A percentile compares a stretch with the other conserved stretches of the same genome.
phyloP scores from a whole-genome alignment of 1,140 invertebrate species.

The Saccostrea echinata region DNA sequence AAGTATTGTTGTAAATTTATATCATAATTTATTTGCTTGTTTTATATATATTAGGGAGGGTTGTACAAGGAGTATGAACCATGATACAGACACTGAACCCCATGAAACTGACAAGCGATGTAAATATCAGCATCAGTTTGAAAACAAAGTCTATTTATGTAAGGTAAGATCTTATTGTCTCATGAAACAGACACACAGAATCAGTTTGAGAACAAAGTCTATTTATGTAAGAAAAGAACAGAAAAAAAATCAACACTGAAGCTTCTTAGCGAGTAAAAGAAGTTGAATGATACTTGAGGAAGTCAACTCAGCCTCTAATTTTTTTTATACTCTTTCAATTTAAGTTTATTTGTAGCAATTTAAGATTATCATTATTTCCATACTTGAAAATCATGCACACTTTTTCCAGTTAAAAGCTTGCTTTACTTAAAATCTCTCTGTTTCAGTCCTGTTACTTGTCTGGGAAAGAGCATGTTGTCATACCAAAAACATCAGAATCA shows the following conservation, averaged over 20 bases:
- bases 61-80: slow-evolving; percentile 90
- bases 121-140: slow-evolving; percentile 89
- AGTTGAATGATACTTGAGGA: too few species aligned
- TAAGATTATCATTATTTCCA: too few species aligned
- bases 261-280: too few species aligned
- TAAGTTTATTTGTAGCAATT: too few species aligned
- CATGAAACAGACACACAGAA: slow-evolving; percentile 82
- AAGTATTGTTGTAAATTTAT: neutral
- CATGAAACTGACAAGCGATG: slow-evolving; percentile 82
- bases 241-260: too few species aligned
- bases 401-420: too few species aligned
- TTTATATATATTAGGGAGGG: slow-evolving; percentile 62
- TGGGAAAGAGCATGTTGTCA: slow-evolving; percentile 83
- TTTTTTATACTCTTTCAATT: too few species aligned
- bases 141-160: slow-evolving; percentile 89
- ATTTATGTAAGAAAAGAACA: slow-evolving; percentile 85
- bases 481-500: slow-evolving; percentile 83
- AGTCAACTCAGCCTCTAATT: too few species aligned
- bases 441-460: slow-evolving; percentile 68
- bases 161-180: slow-evolving; percentile 79
- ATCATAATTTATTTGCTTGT: neutral
- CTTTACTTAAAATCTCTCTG: neutral
- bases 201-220: slow-evolving; percentile 89
- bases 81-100: slow-evolving; percentile 85
- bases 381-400: too few species aligned